Percentiles rank a stretch among this genome's conserved stretches.
Conservation (phyloP, 2,797 vertebrate genomes). For the Scleropages formosus region DNA sequence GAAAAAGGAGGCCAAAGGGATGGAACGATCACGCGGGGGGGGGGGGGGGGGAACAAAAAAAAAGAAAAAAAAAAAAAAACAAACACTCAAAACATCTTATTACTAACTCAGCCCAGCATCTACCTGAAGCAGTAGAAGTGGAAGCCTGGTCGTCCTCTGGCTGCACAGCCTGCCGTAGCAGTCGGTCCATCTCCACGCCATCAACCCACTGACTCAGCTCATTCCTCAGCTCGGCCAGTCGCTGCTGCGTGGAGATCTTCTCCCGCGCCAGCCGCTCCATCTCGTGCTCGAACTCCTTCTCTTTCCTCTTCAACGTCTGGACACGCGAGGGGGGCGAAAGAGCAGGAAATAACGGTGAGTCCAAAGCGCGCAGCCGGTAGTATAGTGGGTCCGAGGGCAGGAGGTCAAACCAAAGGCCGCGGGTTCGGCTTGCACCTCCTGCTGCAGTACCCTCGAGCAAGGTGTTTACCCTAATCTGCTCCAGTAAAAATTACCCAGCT, state of each 20-base stretch:
- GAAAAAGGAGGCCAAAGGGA: not conserved
- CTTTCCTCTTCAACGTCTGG: slow-evolving; percentile 94
- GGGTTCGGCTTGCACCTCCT: no score
- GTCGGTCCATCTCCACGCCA: slow-evolving; percentile 84
- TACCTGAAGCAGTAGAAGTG: slow-evolving; percentile 97
- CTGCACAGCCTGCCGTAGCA: slow-evolving; percentile 90
- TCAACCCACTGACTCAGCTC: slow-evolving; percentile 95
- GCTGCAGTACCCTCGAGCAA: no score
- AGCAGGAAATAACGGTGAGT: not conserved
- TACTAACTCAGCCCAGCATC: not conserved
- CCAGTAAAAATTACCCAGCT: not conserved
- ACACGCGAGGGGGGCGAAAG: not conserved
- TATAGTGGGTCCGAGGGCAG: not conserved
- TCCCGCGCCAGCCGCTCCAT: slow-evolving; percentile 95
- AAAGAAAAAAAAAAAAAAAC: not conserved
- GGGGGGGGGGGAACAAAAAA: no score
- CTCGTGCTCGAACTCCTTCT: slow-evolving; percentile 96
- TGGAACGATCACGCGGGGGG: no score
- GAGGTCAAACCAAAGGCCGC: not conserved
- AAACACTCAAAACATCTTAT: not conserved
- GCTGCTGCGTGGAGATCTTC: slow-evolving; percentile 94
- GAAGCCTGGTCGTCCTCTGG: slow-evolving; percentile 97
- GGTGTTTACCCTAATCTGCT: no score
- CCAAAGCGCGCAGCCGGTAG: not conserved
- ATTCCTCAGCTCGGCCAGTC: slow-evolving; percentile 87